Evolutionary conservation across 2,113 vertebrate species (phyloP), one percentile per base, ranked within the genome.

Genomic region (Embiotoca jacksoni): DNA sequence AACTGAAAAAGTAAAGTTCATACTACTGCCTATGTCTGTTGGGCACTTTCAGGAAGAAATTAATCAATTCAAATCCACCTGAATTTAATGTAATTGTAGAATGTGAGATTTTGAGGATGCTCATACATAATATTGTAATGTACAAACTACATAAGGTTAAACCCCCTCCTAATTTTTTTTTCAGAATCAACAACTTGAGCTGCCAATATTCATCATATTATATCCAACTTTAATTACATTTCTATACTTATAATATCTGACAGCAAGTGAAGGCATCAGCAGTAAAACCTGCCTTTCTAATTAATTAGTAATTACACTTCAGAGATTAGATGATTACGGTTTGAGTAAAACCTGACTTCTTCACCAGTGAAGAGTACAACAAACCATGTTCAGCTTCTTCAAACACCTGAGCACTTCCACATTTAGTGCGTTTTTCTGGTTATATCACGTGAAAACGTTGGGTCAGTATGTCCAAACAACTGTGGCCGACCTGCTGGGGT

Each of bases 401-500:
- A 32, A 67, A 59, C n/a, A n/a, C n/a, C 15, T 47, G 2, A 37
- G 23, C 15, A 8, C 1, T 46, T 71, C 39, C 55, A 39, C 7
- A 2, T 37, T 47, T 63, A 5, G 8, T 31, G 31, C 15, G 10
- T 59, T 47, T 47, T 23, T 49, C 15, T 30, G 23, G 11, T n/a
- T 41, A 6, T 36, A 16, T 53, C 60, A 80, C 66, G 68, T 82
- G 70, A 56, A 54, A 11, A 0, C 52, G 4, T 33, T 4, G 47
- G 73, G 50, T 82, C 59, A 37, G 14, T 39, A 14, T 41, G 86
- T 72, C 49, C 59, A 70, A 69, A 70, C n/a, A 66, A 62, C 36
- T 77, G 74, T 52, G 70, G 79, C 65, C 37, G n/a, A 68, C 57
- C 71, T 33, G 57, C 56, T 57, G 71, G 39, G 78, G 85, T 86